Evolutionary conservation across 2,797 vertebrate species (phyloP).

Genomic region (Ciconia nigra): DNA sequence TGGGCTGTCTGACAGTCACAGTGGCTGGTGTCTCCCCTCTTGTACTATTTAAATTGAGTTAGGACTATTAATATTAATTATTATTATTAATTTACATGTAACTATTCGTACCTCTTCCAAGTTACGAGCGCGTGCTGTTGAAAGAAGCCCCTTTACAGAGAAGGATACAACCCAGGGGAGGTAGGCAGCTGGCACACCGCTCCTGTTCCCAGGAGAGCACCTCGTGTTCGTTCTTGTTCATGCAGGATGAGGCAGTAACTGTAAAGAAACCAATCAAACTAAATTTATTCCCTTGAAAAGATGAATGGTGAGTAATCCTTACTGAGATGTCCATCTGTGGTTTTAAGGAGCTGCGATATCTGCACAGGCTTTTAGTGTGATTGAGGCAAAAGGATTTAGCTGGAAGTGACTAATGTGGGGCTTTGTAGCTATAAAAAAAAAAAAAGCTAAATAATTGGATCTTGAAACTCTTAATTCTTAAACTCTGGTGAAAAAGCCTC

Average conservation of each 20-base stretch:
- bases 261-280: not conserved
- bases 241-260: not conserved
- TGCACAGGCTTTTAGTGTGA: not conserved
- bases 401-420: not conserved
- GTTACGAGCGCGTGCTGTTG: not conserved
- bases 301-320: not conserved
- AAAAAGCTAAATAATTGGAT: not conserved
- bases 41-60: not conserved
- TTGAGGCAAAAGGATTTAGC: not conserved
- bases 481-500: not conserved
- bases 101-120: not conserved
- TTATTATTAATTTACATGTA: not conserved
- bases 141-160: not conserved
- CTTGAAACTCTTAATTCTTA: not conserved
- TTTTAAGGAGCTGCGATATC: not conserved
- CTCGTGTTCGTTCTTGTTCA: not conserved
- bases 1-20: not conserved
- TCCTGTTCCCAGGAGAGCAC: not conserved
- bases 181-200: not conserved
- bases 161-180: not conserved
- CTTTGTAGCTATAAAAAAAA: not conserved
- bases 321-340: not conserved
- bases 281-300: not conserved
- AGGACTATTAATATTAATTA: not conserved
- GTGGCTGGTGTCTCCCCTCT: not conserved